phyloP scores from a whole-genome alignment of 2,797 vertebrate species.

The Spinus olivaceus region DNA sequence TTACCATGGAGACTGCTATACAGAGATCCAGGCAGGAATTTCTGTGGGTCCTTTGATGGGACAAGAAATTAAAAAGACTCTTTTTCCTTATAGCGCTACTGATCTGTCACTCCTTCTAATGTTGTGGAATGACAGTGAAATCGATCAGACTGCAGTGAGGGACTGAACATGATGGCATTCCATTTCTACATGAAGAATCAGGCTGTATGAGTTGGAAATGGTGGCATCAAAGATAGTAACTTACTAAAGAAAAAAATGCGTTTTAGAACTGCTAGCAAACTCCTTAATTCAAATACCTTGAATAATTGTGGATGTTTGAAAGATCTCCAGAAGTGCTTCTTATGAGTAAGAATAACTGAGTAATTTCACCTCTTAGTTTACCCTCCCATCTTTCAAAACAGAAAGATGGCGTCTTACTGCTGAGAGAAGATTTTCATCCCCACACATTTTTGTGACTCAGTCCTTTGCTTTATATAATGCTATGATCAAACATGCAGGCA shows the following conservation, averaged over 20 bases:
- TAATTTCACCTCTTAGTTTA: not conserved
- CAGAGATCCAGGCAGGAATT: not conserved
- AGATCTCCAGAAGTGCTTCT: not conserved
- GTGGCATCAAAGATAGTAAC: not conserved
- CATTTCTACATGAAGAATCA: not conserved
- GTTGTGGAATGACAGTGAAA: not conserved
- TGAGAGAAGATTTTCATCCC: not conserved
- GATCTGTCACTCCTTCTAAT: not conserved
- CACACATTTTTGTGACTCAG: not conserved
- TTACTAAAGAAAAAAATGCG: not conserved
- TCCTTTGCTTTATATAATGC: not conserved
- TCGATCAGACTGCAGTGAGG: not conserved
- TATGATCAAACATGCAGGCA: not conserved
- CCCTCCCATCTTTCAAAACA: not conserved
- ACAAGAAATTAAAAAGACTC: not conserved
- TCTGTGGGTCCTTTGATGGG: not conserved
- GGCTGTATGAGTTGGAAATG: not conserved
- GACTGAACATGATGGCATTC: not conserved
- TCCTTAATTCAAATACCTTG: not conserved
- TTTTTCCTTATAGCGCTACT: not conserved
- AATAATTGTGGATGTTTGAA: not conserved
- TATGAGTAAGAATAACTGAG: not conserved
- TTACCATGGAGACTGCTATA: not conserved
- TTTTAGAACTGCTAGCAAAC: not conserved
- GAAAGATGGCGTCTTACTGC: not conserved